Conservation (phyloP, 2,797 vertebrate species). For the Synaphobranchus kaupii region DNA sequence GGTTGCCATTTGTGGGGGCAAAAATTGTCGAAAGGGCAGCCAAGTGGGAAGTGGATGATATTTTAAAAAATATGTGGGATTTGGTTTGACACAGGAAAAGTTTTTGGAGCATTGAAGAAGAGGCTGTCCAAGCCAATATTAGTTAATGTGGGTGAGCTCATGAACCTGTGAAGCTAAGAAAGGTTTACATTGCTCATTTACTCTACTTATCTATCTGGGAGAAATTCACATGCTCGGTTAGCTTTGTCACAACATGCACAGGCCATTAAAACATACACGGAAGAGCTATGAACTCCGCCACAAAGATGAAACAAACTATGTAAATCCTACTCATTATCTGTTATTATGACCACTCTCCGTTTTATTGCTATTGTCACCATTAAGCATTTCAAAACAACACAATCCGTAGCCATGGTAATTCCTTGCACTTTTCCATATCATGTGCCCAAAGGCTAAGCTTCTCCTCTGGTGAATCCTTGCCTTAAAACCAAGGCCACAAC, state of each 20-base stretch:
- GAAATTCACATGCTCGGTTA: background rate
- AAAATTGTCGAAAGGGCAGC: background rate
- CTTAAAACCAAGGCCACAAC: slow-evolving; percentile 13
- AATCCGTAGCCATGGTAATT: background rate
- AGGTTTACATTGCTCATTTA: background rate
- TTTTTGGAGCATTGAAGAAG: background rate
- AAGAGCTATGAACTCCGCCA: background rate
- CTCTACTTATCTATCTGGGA: background rate
- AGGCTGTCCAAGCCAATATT: background rate
- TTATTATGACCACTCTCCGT: background rate
- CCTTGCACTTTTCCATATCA: background rate
- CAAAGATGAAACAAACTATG: background rate
- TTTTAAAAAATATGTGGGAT: background rate
- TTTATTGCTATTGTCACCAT: background rate
- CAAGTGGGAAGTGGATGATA: background rate
- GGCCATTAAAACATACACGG: background rate
- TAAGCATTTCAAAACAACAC: background rate
- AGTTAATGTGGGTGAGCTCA: background rate
- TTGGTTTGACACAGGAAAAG: background rate
- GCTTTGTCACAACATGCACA: background rate
- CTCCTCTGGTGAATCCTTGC: slow-evolving; percentile 15
- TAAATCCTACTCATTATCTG: background rate
- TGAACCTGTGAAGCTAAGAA: background rate
- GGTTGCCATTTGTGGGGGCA: background rate
- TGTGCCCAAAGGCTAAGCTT: background rate